phyloP scores from a whole-genome alignment of 2,113 vertebrate genomes.

The Nothoprocta pentlandii region DNA sequence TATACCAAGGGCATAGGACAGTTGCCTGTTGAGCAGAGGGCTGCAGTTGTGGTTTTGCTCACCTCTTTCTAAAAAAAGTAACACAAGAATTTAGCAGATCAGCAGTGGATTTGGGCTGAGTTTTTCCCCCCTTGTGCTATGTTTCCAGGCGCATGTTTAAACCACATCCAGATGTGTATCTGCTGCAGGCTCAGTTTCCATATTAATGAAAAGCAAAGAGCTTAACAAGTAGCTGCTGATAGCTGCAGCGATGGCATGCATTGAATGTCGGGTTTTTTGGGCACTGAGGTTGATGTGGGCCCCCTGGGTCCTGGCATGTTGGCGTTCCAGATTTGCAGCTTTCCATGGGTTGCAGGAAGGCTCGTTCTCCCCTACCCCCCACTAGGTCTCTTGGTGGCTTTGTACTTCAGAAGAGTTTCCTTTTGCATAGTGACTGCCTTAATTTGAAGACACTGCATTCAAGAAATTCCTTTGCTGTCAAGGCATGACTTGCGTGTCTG shows the following conservation, averaged over 20 bases:
- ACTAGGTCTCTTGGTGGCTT: not conserved
- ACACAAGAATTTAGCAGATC: not conserved
- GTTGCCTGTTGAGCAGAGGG: not conserved
- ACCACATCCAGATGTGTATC: not conserved
- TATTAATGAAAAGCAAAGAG: not conserved
- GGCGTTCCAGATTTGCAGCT: not conserved
- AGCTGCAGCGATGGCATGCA: slow-evolving; percentile 17
- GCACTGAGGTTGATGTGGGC: not conserved
- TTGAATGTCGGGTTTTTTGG: slow-evolving; percentile 11
- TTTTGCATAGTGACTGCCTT: not conserved
- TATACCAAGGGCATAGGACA: not conserved
- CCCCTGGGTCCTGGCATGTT: not conserved
- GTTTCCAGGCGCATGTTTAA: slow-evolving; percentile 1
- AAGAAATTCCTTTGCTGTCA: not conserved
- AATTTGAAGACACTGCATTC: not conserved
- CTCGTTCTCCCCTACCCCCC: not conserved
- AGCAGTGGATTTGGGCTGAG: not conserved
- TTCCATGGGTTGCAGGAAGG: not conserved
- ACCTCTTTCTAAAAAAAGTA: not conserved
- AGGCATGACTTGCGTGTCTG: not conserved
- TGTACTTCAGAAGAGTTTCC: not conserved
- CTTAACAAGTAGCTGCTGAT: slow-evolving; percentile 37
- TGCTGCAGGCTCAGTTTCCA: not conserved
- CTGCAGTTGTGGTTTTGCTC: not conserved
- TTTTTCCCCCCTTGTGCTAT: not conserved